A percentile compares a stretch with the other conserved stretches of the same genome.
Evolutionary conservation across 2,888 invertebrate genomes (phyloP).

Genomic region (Macrophya alboannulata): DNA sequence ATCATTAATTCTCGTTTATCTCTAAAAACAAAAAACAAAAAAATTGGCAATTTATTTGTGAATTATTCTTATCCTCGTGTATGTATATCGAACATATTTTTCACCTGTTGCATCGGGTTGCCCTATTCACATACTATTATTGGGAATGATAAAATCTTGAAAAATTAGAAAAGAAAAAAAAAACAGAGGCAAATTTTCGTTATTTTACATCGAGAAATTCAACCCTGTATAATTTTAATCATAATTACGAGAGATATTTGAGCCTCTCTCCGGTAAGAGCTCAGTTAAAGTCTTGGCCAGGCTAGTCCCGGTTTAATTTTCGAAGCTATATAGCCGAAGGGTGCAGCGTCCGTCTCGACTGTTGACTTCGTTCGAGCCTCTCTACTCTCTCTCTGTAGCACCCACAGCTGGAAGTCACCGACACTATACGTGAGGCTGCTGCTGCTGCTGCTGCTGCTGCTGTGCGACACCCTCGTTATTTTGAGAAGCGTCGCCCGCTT

Average conservation of each 20-base stretch:
- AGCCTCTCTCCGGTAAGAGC: background rate
- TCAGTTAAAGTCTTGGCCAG: conserved; percentile 37
- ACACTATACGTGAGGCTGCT: conserved; percentile 30
- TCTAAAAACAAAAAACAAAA: too few relatives aligned
- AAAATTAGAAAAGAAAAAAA: background rate
- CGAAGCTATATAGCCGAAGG: conserved; percentile 13
- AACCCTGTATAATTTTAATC: background rate
- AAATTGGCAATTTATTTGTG: too few relatives aligned
- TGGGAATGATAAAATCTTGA: background rate
- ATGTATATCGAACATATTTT: background rate
- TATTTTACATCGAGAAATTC: background rate
- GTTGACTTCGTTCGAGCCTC: background rate
- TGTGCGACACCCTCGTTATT: conserved; percentile 65
- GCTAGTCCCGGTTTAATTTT: background rate
- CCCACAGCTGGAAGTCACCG: conserved; percentile 15
- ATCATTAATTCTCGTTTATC: background rate
- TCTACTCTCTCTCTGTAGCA: background rate
- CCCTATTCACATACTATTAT: background rate
- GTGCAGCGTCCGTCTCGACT: conserved; percentile 1
- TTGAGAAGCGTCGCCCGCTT: conserved; percentile 64
- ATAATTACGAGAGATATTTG: background rate
- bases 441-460: conserved; percentile 58
- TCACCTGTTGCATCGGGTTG: background rate
- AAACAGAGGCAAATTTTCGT: background rate
- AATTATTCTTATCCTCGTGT: background rate